Evolutionary conservation across 2,888 invertebrate genomes (phyloP).

Genomic region (Ophioninae sp.): DNA sequence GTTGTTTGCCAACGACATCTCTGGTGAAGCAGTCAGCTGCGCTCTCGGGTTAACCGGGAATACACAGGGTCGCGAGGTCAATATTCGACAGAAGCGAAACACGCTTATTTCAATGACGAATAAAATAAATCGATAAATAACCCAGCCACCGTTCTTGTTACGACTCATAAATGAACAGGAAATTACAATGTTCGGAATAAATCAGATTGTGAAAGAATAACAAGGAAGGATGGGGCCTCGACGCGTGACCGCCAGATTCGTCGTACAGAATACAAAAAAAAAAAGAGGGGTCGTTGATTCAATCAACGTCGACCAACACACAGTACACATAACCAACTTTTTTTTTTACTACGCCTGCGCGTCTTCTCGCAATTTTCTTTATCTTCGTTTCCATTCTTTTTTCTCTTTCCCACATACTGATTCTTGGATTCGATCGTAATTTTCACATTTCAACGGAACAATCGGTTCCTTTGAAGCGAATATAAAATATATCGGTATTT

Average conservation of each 20-base stretch:
- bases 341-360: conserved; percentile 60
- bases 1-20: too few relatives aligned
- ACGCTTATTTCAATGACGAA: background rate
- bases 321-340: conserved; percentile 21
- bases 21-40: too few relatives aligned
- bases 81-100: background rate
- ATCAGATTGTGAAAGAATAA: conserved; percentile 16
- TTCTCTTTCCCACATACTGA: background rate
- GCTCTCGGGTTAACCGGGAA: background rate
- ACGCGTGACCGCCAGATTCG: conserved; percentile 60
- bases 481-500: background rate
- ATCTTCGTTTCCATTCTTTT: conserved; percentile 13
- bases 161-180: background rate
- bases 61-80: background rate
- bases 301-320: conserved; percentile 64
- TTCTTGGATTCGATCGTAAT: conserved; percentile 1
- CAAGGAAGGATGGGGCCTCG: conserved; percentile 17
- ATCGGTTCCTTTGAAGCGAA: background rate
- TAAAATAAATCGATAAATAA: background rate
- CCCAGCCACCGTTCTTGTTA: background rate
- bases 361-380: conserved; percentile 28
- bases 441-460: background rate
- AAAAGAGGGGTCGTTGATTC: conserved; percentile 68
- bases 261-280: conserved; percentile 49
- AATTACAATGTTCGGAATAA: background rate